These are phyloP conservation scores for Toxonevra muliebris DNA, from an alignment of 2,888 invertebrate genomes.

Conservation along the genomic window DNA sequence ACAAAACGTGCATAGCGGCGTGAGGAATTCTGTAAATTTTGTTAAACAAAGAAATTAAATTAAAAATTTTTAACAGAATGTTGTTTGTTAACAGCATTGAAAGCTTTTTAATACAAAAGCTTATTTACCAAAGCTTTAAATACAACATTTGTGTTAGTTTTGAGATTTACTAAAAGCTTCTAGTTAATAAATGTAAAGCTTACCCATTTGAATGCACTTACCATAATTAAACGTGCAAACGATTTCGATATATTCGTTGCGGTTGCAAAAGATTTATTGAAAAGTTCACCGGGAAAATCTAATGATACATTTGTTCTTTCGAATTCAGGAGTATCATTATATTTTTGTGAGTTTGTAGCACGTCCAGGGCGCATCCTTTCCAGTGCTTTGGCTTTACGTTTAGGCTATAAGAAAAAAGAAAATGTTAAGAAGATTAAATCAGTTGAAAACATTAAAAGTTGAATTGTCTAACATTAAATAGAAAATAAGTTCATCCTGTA, in stretches of 20 bases:
- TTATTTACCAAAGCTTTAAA: constrained; percentile 8
- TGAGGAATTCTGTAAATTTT: constrained; percentile 76
- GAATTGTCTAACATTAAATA: neutral
- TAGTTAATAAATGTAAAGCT: neutral
- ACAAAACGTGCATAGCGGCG: constrained; percentile 77
- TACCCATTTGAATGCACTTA: constrained; percentile 52
- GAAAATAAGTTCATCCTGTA: no score
- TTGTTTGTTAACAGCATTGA: neutral
- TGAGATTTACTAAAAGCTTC: neutral
- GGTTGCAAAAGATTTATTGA: constrained; percentile 70
- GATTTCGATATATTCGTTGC: constrained; percentile 70
- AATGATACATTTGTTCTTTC: constrained; percentile 68
- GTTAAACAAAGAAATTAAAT: constrained; percentile 19
- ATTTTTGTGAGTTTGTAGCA: constrained; percentile 54
- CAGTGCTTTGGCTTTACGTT: no score
- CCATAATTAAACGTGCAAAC: constrained; percentile 70
- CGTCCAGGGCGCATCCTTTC: constrained; percentile 39
- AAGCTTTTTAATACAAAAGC: constrained; percentile 8
- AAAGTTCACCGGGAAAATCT: constrained; percentile 69
- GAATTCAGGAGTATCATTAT: constrained; percentile 66
- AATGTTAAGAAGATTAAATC: neutral
- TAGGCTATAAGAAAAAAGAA: neutral
- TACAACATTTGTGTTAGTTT: neutral
- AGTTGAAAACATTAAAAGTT: neutral
- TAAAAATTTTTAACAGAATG: neutral